A percentile compares a stretch with the other conserved stretches of the same genome.
Conservation (phyloP, 1,140 invertebrate species). For the Eueides isabella region DNA sequence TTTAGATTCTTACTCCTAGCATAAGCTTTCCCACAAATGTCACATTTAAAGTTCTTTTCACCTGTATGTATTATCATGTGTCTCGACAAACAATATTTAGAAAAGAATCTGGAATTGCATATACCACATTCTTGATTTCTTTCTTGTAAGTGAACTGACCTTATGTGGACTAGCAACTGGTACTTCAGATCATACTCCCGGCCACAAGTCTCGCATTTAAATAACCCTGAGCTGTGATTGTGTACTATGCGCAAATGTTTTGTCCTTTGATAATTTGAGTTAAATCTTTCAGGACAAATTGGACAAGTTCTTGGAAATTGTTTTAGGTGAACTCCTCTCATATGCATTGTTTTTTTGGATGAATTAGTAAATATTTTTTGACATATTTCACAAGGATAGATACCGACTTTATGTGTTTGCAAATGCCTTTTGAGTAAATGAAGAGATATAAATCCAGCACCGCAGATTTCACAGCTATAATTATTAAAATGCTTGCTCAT, state of each 20-base stretch:
- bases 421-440: constrained; percentile 71
- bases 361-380: constrained; percentile 68
- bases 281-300: constrained; percentile 68
- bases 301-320: constrained; percentile 58
- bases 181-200: constrained; percentile 63
- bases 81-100: constrained; percentile 87
- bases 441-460: constrained; percentile 77
- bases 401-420: constrained; percentile 70
- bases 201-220: constrained; percentile 65
- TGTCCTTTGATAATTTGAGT: constrained; percentile 64
- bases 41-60: constrained; percentile 83
- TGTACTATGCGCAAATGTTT: constrained; percentile 66
- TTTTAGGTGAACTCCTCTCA: constrained; percentile 61
- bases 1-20: constrained; percentile 85
- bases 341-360: constrained; percentile 55
- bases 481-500: constrained; percentile 75
- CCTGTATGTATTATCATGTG: constrained; percentile 87
- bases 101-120: constrained; percentile 87
- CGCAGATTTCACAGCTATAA: constrained; percentile 73
- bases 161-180: constrained; percentile 75
- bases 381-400: constrained; percentile 65
- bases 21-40: constrained; percentile 84
- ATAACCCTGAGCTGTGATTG: constrained; percentile 52
- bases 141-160: constrained; percentile 81
- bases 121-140: constrained; percentile 79